A percentile compares a stretch with the other conserved stretches of the same genome.
Evolutionary conservation across 2,113 vertebrate species (phyloP).

Genomic region (Lepus americanus): DNA sequence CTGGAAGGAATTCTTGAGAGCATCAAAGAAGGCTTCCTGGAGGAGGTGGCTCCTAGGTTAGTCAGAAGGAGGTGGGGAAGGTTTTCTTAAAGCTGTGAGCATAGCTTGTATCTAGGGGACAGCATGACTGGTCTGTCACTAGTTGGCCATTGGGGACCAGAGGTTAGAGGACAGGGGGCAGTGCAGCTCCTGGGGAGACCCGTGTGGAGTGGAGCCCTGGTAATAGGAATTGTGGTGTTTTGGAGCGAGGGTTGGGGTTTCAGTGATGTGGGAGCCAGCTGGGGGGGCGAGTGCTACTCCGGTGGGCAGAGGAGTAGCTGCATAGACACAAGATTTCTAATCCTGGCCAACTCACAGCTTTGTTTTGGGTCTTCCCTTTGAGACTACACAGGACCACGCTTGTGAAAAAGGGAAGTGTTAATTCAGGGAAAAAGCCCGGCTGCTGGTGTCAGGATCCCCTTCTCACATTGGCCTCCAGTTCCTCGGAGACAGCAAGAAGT

Average conservation of each 20-base stretch:
- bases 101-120: not conserved
- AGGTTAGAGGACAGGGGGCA: not conserved
- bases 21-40: constrained; percentile 43
- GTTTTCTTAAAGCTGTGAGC: not conserved
- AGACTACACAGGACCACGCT: not conserved
- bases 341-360: not conserved
- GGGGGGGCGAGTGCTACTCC: not conserved
- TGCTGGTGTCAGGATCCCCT: constrained; percentile 23
- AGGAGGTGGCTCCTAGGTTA: not conserved
- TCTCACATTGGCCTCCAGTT: not conserved
- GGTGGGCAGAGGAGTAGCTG: not conserved
- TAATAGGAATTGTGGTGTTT: not conserved
- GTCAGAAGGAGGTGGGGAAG: not conserved
- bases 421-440: not conserved
- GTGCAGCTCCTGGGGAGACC: no score
- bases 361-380: not conserved
- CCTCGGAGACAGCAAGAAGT: not conserved
- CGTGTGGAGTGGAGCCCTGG: not conserved
- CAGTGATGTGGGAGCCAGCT: not conserved
- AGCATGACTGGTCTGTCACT: not conserved
- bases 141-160: not conserved
- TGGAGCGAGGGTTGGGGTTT: not conserved
- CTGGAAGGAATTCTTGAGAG: not conserved
- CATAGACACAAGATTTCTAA: not conserved
- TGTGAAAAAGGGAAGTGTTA: not conserved